Conservation (phyloP, 2,888 invertebrate species). For the Pammene fasciana region DNA sequence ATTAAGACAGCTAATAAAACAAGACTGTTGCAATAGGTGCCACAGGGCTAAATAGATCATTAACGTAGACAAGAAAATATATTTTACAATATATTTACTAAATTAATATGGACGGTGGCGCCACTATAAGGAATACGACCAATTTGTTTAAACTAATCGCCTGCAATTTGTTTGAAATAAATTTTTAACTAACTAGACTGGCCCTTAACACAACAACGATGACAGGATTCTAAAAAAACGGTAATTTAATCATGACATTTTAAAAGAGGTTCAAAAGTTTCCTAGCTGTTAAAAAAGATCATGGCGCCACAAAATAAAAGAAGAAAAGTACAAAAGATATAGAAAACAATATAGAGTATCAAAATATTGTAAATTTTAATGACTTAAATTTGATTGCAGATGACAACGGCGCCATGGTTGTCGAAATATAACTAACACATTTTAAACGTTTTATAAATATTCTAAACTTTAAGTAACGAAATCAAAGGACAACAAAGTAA, state of each 20-base stretch:
- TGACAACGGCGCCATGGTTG: neutral
- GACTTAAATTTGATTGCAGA: neutral
- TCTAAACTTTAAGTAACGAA: neutral
- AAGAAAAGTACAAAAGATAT: neutral
- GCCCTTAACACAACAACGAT: neutral
- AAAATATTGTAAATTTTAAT: neutral
- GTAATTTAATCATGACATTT: slow-evolving; percentile 7
- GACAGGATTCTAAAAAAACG: neutral
- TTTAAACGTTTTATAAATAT: neutral
- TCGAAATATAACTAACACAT: neutral
- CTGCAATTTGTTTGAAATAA: neutral
- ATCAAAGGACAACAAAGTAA: neutral
- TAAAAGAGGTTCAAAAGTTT: neutral
- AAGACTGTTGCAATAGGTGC: neutral
- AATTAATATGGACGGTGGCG: slow-evolving; percentile 25
- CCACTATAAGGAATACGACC: neutral
- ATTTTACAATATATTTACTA: slow-evolving; percentile 1
- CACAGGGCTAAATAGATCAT: neutral
- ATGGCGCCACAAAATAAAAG: neutral
- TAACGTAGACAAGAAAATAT: neutral
- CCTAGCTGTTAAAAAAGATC: neutral
- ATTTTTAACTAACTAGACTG: neutral
- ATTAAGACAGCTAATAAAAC: slow-evolving; percentile 1
- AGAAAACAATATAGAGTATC: neutral
- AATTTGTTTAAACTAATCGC: neutral